Base-by-base conservation (phyloP, 2,797 vertebrate species). In the Trachurus trachurus region DNA sequence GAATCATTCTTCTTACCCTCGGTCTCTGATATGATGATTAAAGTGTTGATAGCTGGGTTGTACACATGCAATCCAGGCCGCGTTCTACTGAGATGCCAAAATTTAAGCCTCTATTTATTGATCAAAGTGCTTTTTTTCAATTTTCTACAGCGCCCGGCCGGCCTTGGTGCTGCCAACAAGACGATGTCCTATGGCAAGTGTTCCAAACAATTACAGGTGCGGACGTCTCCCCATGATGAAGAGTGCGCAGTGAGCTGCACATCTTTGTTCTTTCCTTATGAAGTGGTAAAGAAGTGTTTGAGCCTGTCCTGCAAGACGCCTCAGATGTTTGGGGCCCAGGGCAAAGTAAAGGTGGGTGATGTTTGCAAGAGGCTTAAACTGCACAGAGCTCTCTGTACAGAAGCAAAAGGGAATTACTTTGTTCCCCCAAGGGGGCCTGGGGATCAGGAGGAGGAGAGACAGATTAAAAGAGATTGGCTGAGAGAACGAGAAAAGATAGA, bases 151-250 rank as follows among this genome's bases (percentile, higher is more conserved):
- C 8, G 11, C 26, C 26, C 26, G 26, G 26, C 21, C 34, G 52
- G 63, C 56, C 73, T 22, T 37, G 64, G 69, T 45, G 56, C 52
- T 70, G 75, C 71, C 69, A 37, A 19, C 19, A 37, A 22, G 44
- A 45, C 15, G 21, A 39, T 67, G 80, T 83, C 62, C 66, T 61
- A 11, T 76, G 73, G 76, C 21, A 40, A 86, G 44, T 29, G 15
- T 76, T 81, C 61, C 69, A 76, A 71, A 71, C 66, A 89, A 79
- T 87, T 87, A 82, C 71, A 83, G 83, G 71, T 72, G 62, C 82
- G 56, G 81, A 81, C 31, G 16, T 85, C 52, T 80, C 29, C 58
- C 10, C 37, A 42, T 76, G 57, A 65, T 65, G 50, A 80, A 66
- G 68, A 76, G 70, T 82, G 80, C 61, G 69, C 22, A 57, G 79